Conservation (phyloP, 2,888 invertebrate genomes). For the Acanthococcus lagerstroemiae region DNA sequence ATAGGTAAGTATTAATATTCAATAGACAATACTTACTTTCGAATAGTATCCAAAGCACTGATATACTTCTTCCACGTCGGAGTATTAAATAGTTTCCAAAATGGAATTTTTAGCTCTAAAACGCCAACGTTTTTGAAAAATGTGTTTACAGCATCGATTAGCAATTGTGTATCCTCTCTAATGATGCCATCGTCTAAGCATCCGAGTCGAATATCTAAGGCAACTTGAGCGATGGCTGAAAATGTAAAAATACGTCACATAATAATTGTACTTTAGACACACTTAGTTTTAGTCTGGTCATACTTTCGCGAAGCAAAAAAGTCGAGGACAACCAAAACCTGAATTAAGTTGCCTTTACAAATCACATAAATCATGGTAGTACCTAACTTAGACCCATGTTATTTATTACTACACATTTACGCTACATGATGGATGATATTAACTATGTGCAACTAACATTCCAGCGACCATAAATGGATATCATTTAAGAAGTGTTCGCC, state of each 20-base stretch:
- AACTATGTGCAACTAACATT: conserved; percentile 62
- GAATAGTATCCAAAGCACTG: conserved; percentile 58
- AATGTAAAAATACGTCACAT: no score
- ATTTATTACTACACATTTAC: no score
- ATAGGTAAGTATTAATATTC: background rate
- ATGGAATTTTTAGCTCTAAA: conserved; percentile 70
- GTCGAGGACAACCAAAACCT: no score
- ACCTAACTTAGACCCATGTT: no score
- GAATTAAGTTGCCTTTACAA: no score
- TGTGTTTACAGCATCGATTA: conserved; percentile 75
- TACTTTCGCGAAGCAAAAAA: no score
- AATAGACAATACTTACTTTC: conserved; percentile 46
- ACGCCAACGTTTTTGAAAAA: conserved; percentile 71
- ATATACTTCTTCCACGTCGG: conserved; percentile 73
- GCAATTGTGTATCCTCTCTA: conserved; percentile 62
- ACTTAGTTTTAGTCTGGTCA: no score
- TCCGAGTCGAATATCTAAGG: conserved; percentile 73
- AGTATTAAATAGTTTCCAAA: conserved; percentile 70
- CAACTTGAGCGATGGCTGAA: conserved; percentile 74
- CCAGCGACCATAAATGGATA: conserved; percentile 84
- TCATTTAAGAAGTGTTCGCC: conserved; percentile 76
- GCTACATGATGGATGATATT: no score
- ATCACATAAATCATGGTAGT: no score
- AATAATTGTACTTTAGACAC: no score
- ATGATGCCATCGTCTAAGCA: conserved; percentile 58